phyloP scores from a whole-genome alignment of 1,140 invertebrate species.

The Caenorhabditis elegans region WBcel235 BX284606.5:7059501-7060000 shows the following conservation, averaged over 20 bases:
- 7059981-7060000: no score
- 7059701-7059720: not conserved
- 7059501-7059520: conserved; percentile 21
- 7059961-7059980: no score
- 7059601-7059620: not conserved
- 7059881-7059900: not conserved
- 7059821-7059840: conserved; percentile 45
- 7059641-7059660: not conserved
- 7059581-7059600: not conserved
- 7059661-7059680: not conserved
- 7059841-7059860: not conserved
- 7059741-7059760: not conserved
- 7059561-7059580: conserved; percentile 25
- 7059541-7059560: conserved; percentile 35
- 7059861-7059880: not conserved
- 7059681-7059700: not conserved
- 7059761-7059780: not conserved
- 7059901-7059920: not conserved
- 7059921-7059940: no score
- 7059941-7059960: no score
- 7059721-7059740: conserved; percentile 13
- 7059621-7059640: not conserved
- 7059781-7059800: conserved; percentile 19
- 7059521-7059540: conserved; percentile 50
- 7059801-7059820: conserved; percentile 41